Evolutionary conservation across 1,140 invertebrate species (phyloP).

Genomic region (Tetranychus urticae): DNA sequence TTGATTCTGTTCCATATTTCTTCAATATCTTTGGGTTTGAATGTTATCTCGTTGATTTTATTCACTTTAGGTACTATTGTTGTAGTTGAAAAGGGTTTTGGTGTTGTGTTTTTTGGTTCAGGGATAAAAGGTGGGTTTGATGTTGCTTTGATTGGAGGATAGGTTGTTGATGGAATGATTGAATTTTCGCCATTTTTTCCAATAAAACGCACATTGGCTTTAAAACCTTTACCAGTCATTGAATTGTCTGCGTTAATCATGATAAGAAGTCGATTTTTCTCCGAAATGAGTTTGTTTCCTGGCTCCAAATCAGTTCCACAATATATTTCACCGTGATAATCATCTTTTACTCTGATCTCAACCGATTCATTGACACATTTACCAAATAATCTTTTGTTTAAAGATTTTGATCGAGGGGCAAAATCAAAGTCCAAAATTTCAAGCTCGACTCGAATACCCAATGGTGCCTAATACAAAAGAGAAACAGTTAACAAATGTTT

Average conservation of each 20-base stretch:
- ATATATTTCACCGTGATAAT: conserved; percentile 1
- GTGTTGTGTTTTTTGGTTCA: neutral
- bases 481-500: too few species aligned
- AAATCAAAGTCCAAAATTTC: neutral
- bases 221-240: conserved; percentile 1
- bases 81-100: neutral
- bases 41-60: neutral
- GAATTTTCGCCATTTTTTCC: neutral
- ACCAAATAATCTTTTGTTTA: neutral
- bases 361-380: conserved; percentile 5
- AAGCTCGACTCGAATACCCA: neutral
- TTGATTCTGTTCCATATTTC: neutral
- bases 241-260: neutral
- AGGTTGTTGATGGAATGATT: neutral
- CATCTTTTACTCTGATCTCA: neutral
- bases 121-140: neutral
- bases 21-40: neutral
- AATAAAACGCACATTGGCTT: neutral
- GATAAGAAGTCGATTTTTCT: neutral
- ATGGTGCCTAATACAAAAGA: neutral
- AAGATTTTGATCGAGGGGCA: neutral
- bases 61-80: neutral
- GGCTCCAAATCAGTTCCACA: conserved; percentile 1
- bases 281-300: neutral
- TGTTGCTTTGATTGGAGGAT: neutral